Evolutionary conservation across 2,888 invertebrate species (phyloP), one percentile per base, ranked within the genome.

Genomic region (Drosophila fulvimacula): DNA sequence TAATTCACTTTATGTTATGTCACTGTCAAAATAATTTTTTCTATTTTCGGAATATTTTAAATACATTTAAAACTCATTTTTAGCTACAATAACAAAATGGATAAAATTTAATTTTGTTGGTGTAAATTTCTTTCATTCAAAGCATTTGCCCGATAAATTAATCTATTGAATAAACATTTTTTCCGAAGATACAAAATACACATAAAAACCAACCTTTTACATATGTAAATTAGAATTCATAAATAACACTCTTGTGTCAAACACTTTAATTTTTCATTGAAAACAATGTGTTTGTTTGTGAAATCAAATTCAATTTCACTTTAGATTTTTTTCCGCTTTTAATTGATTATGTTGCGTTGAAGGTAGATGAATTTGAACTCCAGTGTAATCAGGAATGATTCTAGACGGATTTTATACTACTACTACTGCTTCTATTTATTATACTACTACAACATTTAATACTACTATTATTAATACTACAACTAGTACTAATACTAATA

Each of bases 241-340:
- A 48, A 30, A 17, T 51, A n/a, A 34, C n/a, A 30, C 27, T 19
- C 13, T 39, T 13, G 53, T 39, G 39, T 30, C 53, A 39, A 39
- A 19, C 17, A 19, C n/a, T 53, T 24, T 13, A 39, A 53, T 24
- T 39, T 10, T 1, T 1, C 39, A 27, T 15, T 17, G 39, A 30
- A 15, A 27, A 7, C 15, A 7, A 53, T 9, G 27, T 17, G 6
- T 27, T 39, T 27, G 53, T 24, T 15, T 24, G 15, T 24, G 15
- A 44, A 15, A 44, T 3, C 11, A 9, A 39, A 53, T 27, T 30
- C 2, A 39, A 53, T 15, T 39, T 27, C n/a, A 15, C 32, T 48
- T 13, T 17, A 6, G 44, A 44, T 15, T 21, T 21, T 42, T n/a
- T n/a, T n/a, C n/a, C n/a, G n/a, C 21, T 15, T 7, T 21, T 15